Percentiles rank a stretch among this genome's conserved stretches.
Conservation (phyloP, 2,113 vertebrate genomes). For the Gambusia affinis region DNA sequence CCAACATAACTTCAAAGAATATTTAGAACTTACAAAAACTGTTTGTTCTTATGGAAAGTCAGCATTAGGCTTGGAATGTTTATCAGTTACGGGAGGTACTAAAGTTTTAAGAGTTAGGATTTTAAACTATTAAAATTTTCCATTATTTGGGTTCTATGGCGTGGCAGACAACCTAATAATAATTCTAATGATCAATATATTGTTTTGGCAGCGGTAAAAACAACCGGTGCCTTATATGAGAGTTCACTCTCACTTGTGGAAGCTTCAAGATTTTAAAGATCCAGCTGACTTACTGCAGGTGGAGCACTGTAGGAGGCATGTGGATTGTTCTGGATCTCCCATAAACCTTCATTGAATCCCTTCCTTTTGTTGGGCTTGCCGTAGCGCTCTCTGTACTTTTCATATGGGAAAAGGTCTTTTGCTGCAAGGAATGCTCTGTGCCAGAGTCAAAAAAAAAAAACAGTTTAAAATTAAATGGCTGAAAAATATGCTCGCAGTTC, state of each 20-base stretch:
- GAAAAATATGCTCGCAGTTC: not conserved
- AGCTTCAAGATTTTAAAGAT: not conserved
- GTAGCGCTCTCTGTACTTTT: constrained; percentile 94
- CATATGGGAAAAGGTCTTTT: constrained; percentile 96
- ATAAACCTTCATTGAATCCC: constrained; percentile 98
- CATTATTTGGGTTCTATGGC: not conserved
- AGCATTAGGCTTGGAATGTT: not conserved
- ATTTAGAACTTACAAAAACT: not conserved
- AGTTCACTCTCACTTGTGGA: not conserved
- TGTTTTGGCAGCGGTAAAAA: too few relatives aligned
- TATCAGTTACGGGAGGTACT: not conserved
- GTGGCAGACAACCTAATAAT: too few relatives aligned
- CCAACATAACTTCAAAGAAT: not conserved
- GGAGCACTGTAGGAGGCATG: constrained; percentile 93
- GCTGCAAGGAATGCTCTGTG: constrained; percentile 93
- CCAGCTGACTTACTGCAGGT: constrained; percentile 84
- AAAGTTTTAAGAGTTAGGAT: not conserved
- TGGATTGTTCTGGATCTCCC: constrained; percentile 99
- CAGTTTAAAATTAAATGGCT: not conserved
- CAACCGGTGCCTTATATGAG: too few relatives aligned
- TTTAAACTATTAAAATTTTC: not conserved
- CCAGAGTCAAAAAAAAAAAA: constrained; percentile 12
- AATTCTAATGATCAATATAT: not conserved
- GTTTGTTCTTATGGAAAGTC: not conserved
- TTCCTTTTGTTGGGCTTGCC: constrained; percentile 98